Base-by-base conservation (phyloP, 30 jellyfish, hydroid and myxozoan genomes). In the Aurelia aurita region DNA sequence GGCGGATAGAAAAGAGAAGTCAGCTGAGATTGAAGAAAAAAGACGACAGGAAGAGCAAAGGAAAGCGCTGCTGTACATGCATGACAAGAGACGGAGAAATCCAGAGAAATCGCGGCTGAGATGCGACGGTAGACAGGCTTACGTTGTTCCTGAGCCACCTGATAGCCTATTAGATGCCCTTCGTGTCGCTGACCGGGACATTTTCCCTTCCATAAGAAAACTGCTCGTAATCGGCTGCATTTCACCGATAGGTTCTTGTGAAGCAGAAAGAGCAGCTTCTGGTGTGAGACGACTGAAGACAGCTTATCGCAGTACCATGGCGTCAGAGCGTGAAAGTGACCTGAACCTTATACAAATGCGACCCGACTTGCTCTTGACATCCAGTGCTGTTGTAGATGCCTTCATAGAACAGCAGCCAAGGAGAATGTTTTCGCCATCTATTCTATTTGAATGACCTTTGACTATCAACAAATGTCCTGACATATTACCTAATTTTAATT, bases 261-360 rank as follows among this genome's bases (percentile, higher is more conserved):
- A 65, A 65, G 77, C 77, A 65, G 77, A 65, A 43, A 65, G 22
- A 31, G 77, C 77, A 49, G 84, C 84, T 49, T 72, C 84, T 34
- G 71, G 70, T 10, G 84, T 45, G 1, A 72, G 84, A 46, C 84
- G 71, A 47, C 53, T 72, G 65, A 72, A 72, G 84, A 47, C 84
- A 45, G 90, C 81, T 72, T 60, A 35, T 77, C 66, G 81, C 69
- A 60, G 89, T 77, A 79, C 81, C 44, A 79, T 79, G 90, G 69
- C 72, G 66, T 63, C 80, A 61, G 72, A 45, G 67, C 90, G 72
- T 58, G 90, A 79, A 65, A 65, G 58, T n/a, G 90, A 64, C 82
- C 67, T 60, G 81, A 79, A 79, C 67, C 81, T 60, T 3, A 77
- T 77, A 31, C 88, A 77, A 77, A 77, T 47, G 59, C 59, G 59